phyloP scores from a whole-genome alignment of 2,888 invertebrate genomes.

The Elmis aenea region DNA sequence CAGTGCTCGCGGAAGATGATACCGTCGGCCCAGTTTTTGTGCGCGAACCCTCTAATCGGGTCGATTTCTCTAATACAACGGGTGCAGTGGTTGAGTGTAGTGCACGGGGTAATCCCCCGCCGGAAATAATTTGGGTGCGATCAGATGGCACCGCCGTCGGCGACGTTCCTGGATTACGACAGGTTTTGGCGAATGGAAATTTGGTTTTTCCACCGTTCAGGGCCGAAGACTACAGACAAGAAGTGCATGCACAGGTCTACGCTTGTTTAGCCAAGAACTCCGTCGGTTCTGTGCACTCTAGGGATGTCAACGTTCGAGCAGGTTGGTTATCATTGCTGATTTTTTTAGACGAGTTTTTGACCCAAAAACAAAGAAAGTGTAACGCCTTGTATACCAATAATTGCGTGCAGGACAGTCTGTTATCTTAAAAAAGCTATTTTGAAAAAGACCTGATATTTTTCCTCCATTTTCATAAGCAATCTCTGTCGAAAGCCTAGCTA shows the following conservation, averaged over 20 bases:
- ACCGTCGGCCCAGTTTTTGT: slow-evolving; percentile 79
- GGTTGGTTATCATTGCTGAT: slow-evolving; percentile 58
- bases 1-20: slow-evolving; percentile 33
- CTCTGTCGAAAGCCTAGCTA: too few species aligned
- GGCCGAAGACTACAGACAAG: slow-evolving; percentile 87
- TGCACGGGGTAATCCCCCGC: slow-evolving; percentile 83
- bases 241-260: slow-evolving; percentile 92
- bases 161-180: slow-evolving; percentile 68
- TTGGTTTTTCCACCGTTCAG: slow-evolving; percentile 92
- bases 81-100: slow-evolving; percentile 91
- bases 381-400: too few species aligned
- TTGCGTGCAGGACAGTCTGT: too few species aligned
- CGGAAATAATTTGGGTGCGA: slow-evolving; percentile 90
- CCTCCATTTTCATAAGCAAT: too few species aligned
- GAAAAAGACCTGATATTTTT: too few species aligned
- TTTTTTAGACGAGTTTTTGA: background rate
- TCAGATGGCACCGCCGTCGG: slow-evolving; percentile 88
- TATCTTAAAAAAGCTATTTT: too few species aligned
- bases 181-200: slow-evolving; percentile 86
- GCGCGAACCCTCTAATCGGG: slow-evolving; percentile 84
- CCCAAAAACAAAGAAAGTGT: background rate
- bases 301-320: slow-evolving; percentile 91
- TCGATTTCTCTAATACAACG: slow-evolving; percentile 92
- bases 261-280: slow-evolving; percentile 86
- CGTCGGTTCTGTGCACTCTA: slow-evolving; percentile 84